A percentile compares a stretch with the other conserved stretches of the same genome.
Conservation (phyloP, 2,113 vertebrate species). For the Ctenomys sociabilis region DNA sequence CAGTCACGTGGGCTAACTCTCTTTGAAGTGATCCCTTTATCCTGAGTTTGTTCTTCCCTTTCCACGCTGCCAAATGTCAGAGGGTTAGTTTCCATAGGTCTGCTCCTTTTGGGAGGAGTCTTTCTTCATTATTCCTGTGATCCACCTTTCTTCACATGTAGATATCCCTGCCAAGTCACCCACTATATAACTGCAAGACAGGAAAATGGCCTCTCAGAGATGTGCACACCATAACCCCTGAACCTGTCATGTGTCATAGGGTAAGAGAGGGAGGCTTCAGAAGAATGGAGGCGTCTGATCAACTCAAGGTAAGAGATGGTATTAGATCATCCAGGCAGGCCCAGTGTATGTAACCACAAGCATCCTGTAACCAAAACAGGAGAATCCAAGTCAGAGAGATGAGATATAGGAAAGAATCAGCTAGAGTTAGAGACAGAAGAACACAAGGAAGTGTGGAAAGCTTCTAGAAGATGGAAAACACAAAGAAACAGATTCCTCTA, state of each 20-base stretch:
- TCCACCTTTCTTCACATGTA: conserved; percentile 22
- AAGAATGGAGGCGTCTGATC: not conserved
- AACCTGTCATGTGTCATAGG: not conserved
- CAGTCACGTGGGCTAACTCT: conserved; percentile 50
- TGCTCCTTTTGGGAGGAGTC: conserved; percentile 43
- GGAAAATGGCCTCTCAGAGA: not conserved
- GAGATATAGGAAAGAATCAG: fast-evolving
- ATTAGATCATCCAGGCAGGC: not conserved
- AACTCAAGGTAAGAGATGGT: not conserved
- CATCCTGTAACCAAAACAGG: too few species aligned
- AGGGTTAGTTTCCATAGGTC: conserved; percentile 77
- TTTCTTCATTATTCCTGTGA: not conserved
- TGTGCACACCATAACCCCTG: not conserved
- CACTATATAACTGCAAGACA: not conserved
- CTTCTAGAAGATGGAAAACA: not conserved
- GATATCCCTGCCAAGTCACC: not conserved
- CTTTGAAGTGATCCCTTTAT: conserved; percentile 46
- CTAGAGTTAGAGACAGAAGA: not conserved
- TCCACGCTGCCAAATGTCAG: conserved; percentile 72
- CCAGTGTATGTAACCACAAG: not conserved
- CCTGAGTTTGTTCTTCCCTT: conserved; percentile 60
- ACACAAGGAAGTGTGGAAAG: not conserved
- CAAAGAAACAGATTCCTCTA: not conserved
- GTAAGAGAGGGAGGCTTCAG: not conserved
- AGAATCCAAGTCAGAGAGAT: not conserved